These are phyloP conservation scores for Ephydatia muelleri DNA, from an alignment of 37 sponge, comb jelly and placozoan species.

Conservation along the genomic window DNA sequence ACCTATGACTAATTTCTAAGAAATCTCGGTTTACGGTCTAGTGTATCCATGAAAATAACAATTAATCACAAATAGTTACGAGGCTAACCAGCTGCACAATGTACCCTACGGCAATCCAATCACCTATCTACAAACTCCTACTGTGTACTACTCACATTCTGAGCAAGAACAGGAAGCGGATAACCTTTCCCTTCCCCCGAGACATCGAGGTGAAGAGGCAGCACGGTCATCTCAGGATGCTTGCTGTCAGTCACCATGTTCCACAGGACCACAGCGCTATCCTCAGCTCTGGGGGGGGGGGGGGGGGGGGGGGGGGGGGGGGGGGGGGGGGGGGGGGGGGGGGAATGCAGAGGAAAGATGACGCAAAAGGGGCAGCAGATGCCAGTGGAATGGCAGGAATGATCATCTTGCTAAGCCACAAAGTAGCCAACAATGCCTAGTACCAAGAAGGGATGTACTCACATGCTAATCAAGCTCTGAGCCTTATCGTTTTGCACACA, in stretches of 20 bases:
- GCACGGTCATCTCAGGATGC: slow-evolving; percentile 13
- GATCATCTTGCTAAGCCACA: not conserved
- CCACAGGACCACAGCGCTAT: slow-evolving; percentile 37
- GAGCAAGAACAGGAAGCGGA: slow-evolving; percentile 29
- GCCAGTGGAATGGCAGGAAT: not conserved
- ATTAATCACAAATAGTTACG: no score
- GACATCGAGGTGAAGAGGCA: not conserved
- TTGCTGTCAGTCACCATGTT: slow-evolving; percentile 9
- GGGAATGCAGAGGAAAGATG: not conserved
- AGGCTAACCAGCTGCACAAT: no score
- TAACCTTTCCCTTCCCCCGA: not conserved
- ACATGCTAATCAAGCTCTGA: slow-evolving; percentile 36
- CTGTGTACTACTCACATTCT: slow-evolving; percentile 55
- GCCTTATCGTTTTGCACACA: slow-evolving; percentile 11
- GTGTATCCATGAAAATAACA: no score
- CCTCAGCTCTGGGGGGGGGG: slow-evolving; percentile 28
- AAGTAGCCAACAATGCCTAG: not conserved
- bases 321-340: not conserved
- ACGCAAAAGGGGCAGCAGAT: not conserved
- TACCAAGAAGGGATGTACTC: no score
- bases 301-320: slow-evolving; percentile 2
- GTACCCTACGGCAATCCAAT: no score
- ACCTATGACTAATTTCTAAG: no score
- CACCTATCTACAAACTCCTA: no score
- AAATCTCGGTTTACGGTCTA: no score